phyloP scores from a whole-genome alignment of 2,888 invertebrate species.

The Ceriagrion tenellum region DNA sequence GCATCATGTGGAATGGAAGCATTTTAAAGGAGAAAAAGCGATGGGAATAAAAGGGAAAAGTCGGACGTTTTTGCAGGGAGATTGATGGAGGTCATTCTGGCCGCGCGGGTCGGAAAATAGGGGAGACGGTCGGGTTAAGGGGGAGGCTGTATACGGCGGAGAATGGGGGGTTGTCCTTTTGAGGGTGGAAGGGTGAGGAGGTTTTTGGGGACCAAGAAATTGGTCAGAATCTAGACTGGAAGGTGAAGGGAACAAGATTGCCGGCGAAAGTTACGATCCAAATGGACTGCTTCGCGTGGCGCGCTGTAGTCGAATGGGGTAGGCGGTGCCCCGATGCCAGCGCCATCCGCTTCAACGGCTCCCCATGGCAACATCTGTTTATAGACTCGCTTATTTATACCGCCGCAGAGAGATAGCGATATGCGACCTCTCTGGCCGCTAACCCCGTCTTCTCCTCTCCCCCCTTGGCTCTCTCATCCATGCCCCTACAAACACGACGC shows the following conservation, averaged over 20 bases:
- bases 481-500: background rate
- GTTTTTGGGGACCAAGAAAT: constrained; percentile 33
- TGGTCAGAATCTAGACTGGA: constrained; percentile 58
- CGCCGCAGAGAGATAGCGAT: constrained; percentile 55
- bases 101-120: background rate
- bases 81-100: constrained; percentile 47
- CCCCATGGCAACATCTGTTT: constrained; percentile 66
- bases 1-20: constrained; percentile 13
- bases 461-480: background rate
- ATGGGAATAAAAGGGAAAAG: background rate
- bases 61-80: background rate
- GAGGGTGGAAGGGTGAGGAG: background rate
- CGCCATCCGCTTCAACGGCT: constrained; percentile 49
- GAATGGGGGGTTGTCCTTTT: background rate
- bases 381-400: constrained; percentile 64
- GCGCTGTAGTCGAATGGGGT: background rate
- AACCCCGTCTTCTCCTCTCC: background rate
- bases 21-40: background rate
- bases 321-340: background rate
- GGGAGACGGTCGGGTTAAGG: no score
- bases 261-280: constrained; percentile 57
- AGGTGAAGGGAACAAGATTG: constrained; percentile 67
- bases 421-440: background rate
- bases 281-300: constrained; percentile 28
- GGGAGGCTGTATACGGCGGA: background rate